Base-by-base conservation (phyloP, 30 jellyfish, hydroid and myxozoan species). In the Clytia hemisphaerica region DNA sequence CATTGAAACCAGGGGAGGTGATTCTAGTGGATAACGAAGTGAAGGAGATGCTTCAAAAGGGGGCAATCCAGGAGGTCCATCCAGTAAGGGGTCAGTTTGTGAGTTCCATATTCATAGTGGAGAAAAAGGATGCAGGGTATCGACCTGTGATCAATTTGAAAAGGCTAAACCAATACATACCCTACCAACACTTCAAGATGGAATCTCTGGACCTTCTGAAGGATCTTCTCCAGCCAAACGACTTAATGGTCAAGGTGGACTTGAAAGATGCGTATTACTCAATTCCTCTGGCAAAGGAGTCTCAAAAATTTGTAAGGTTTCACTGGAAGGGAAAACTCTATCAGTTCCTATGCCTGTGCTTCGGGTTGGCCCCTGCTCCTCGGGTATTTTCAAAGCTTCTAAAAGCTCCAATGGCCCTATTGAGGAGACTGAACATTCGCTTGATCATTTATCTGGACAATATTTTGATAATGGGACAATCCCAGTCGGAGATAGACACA, bases 151-250 rank as follows among this genome's bases (percentile, higher is more conserved):
- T 50, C 6, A 50, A 50, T 7, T 50, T 50, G 27, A 50, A 50
- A 21, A 50, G 27, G 28, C 21, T 50, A 6, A 50, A 50, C 65
- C 28, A 50, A 21, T 50, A 9, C 65, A 50, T 50, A 9, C 65
- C 65, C 14, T 7, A 50, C 21, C 65, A 50, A 14, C 65, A 50
- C 28, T 50, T 50, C 27, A 50, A 50, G 27, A 50, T 50, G 65
- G 65, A 50, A 50, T 9, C 28, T 50, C 14, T 50, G 65, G 28
- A 50, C 22, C 27, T 50, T 15, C 65, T 50, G 65, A 50, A 21
- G 27, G 65, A 50, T 50, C 65, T 50, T 50, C 10, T 50, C 10
- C 65, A 21, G 22, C 27, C 14, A 50, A 50, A 50, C 65, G 65
- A 50, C 65, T 50, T 50, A 6, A 50, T 50, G 65, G 14, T 10